Percentiles rank a stretch among this genome's conserved stretches.
Evolutionary conservation across 1,140 invertebrate genomes (phyloP).

Genomic region (Planococcus citri): DNA sequence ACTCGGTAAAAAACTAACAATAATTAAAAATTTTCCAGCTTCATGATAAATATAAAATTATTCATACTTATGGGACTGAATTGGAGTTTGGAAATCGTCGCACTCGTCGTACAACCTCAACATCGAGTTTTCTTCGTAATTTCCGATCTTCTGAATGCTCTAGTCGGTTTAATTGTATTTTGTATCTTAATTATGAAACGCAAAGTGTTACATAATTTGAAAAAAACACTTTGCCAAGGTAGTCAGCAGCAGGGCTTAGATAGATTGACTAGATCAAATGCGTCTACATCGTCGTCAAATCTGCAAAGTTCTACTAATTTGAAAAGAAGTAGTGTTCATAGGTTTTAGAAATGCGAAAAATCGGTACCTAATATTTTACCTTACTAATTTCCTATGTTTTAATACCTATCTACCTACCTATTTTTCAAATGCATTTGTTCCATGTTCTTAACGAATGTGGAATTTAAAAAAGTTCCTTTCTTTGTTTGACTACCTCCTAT

Average conservation of each 20-base stretch:
- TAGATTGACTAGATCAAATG: neutral
- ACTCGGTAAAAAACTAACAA: neutral
- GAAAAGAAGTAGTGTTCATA: neutral
- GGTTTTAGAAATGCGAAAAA: neutral
- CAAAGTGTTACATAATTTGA: neutral
- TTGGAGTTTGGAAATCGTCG: neutral
- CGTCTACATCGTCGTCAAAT: constrained; percentile 9
- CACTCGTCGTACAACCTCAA: neutral
- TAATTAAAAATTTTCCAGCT: neutral
- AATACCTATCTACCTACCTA: too few species aligned
- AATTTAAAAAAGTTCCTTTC: too few species aligned
- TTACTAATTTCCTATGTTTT: too few species aligned
- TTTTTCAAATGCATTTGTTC: too few species aligned
- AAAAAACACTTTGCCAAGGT: neutral
- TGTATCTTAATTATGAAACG: neutral
- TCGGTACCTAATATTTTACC: too few species aligned
- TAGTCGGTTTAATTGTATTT: neutral
- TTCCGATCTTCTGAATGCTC: neutral
- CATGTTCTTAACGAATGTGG: too few species aligned
- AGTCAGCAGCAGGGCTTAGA: neutral
- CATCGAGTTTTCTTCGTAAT: neutral
- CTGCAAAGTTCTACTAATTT: neutral
- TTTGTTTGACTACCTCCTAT: too few species aligned
- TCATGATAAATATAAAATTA: constrained; percentile 5
- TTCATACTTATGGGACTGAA: constrained; percentile 1